Conservation (phyloP, 2,797 vertebrate genomes). For the Cyprinodon diabolis region DNA sequence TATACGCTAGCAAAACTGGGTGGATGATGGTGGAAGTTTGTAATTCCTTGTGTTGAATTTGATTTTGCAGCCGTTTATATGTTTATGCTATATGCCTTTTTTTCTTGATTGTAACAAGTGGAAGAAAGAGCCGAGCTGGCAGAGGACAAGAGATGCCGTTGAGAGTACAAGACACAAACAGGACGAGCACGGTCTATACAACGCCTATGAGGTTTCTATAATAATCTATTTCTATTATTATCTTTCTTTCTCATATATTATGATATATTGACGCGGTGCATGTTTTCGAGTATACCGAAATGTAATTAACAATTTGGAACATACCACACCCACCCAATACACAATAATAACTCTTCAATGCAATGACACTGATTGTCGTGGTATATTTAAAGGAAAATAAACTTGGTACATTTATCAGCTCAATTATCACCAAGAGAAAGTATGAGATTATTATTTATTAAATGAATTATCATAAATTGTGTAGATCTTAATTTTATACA, state of each 20-base stretch:
- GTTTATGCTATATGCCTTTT: not conserved
- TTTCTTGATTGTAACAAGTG: constrained; percentile 33
- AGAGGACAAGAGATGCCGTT: constrained; percentile 83
- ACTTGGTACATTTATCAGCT: too few species aligned
- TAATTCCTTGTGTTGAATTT: fast-evolving
- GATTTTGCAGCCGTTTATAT: not conserved
- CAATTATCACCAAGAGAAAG: too few species aligned
- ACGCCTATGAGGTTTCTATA: constrained; percentile 89
- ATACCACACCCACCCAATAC: not conserved
- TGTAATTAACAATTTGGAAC: not conserved
- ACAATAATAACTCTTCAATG: not conserved
- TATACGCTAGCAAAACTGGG: fast-evolving
- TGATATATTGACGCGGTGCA: not conserved
- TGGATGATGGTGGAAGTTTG: fast-evolving
- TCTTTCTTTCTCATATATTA: not conserved
- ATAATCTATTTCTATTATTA: constrained; percentile 45
- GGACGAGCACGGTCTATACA: constrained; percentile 83
- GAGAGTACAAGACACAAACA: constrained; percentile 87
- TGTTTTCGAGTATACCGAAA: not conserved
- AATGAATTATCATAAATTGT: too few species aligned
- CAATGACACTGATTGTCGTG: too few species aligned
- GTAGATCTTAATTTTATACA: too few species aligned
- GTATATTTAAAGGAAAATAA: too few species aligned
- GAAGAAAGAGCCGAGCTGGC: constrained; percentile 74
- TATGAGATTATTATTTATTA: too few species aligned